Evolutionary conservation across 2,888 invertebrate genomes (phyloP), one percentile per base, ranked within the genome.

Genomic region (Thymelicus sylvestris): DNA sequence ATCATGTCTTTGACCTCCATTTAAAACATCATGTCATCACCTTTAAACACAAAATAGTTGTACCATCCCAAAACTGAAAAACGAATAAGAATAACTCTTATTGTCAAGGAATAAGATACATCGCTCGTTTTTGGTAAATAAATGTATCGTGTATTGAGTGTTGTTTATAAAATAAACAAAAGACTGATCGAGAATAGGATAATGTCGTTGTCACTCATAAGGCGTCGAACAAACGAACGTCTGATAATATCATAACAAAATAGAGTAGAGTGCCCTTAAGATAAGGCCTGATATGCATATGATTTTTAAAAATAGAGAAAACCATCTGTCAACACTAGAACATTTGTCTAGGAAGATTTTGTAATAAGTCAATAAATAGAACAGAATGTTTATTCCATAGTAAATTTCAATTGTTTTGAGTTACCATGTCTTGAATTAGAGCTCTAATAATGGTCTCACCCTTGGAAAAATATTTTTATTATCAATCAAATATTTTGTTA

Each of bases 111-210:
- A 67, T 73, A 78, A 71, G 72, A 38, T 55, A 69, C 24, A 73
- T 0, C 3, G 0, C 0, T 0, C 0, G 0, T 0, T 12, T 59
- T 44, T 52, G 13, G 41, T 8, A 71, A 76, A 78, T 73, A 72
- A 55, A 41, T 71, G 79, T 78, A 81, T 78, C n/a, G 72, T 78
- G 75, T 79, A 80, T 83, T 70, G 82, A 81, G 81, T 75, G 80
- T 82, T 88, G 90, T 89, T 90, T 87, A 80, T 83, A 86, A 84
- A 86, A 86, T 89, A 90, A 91, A 91, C 89, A 91, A 88, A 70
- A 81, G 84, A 85, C 79, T 80, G 89, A 88, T 91, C 86, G 83
- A 85, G 86, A 85, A 88, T 86, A 87, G 88, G 88, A 90, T 87
- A 88, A 83, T 91, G 89, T 91, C 89, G 86, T 89, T 90, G 89